phyloP scores from a whole-genome alignment of 2,113 vertebrate species.

The Leptodactylus fuscus region DNA sequence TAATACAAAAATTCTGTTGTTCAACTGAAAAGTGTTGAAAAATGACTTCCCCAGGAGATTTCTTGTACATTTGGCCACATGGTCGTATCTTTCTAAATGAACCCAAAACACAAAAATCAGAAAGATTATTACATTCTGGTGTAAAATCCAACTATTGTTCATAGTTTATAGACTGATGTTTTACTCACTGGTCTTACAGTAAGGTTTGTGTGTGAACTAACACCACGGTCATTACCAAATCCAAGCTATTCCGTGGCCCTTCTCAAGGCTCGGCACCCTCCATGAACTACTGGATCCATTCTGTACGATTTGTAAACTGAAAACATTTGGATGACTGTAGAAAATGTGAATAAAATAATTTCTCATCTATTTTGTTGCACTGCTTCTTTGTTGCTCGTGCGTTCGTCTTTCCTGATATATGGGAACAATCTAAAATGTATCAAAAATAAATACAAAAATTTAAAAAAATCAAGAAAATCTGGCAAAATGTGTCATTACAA shows the following conservation, averaged over 20 bases:
- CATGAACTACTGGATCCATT: background rate
- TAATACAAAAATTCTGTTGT: no score
- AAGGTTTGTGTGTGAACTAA: background rate
- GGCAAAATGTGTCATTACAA: no score
- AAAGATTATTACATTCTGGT: background rate
- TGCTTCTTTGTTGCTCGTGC: background rate
- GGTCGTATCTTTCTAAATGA: background rate
- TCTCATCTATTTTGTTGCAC: background rate
- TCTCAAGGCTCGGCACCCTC: background rate
- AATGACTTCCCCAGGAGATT: no score
- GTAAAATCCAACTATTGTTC: background rate
- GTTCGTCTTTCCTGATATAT: no score
- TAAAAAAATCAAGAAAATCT: background rate
- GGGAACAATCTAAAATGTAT: no score
- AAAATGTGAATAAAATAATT: slow-evolving; percentile 23
- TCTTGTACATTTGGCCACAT: no score
- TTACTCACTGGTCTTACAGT: background rate
- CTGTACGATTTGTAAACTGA: background rate
- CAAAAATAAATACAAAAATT: background rate
- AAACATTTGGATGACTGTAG: background rate
- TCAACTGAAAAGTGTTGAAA: no score
- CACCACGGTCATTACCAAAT: background rate
- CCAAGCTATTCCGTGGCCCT: background rate
- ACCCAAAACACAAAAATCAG: background rate
- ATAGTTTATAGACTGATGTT: background rate